A percentile compares a stretch with the other conserved stretches of the same genome.
These are phyloP conservation scores for Heterodera schachtii DNA, from an alignment of 1,140 invertebrate species.

Conservation along the genomic window DNA sequence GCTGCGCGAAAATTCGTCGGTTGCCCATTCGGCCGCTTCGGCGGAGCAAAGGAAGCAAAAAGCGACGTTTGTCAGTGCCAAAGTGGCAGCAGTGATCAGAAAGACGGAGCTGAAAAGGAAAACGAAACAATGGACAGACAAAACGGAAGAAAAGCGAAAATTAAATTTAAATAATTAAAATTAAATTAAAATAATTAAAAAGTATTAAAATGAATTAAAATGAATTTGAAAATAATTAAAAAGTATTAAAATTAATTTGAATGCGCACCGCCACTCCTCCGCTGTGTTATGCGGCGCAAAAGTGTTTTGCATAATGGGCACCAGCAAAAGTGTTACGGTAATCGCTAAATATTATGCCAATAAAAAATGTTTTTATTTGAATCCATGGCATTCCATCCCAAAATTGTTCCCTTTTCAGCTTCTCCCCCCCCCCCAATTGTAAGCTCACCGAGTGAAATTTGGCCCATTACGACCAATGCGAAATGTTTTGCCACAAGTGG, in stretches of 20 bases:
- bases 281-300: constrained; percentile 59
- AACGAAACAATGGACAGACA: too few relatives aligned
- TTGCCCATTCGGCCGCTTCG: constrained; percentile 52
- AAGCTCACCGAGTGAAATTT: constrained; percentile 53
- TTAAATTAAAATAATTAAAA: neutral
- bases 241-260: neutral
- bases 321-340: constrained; percentile 61
- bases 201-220: neutral
- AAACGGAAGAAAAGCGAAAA: neutral
- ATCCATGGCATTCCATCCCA: too few relatives aligned
- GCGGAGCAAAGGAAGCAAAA: constrained; percentile 50
- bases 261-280: constrained; percentile 52
- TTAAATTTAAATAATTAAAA: constrained; percentile 1
- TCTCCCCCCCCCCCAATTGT: neutral
- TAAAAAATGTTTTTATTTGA: neutral
- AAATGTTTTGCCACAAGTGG: constrained; percentile 60
- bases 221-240: neutral
- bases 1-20: constrained; percentile 52
- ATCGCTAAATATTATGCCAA: constrained; percentile 36
- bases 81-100: constrained; percentile 47
- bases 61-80: constrained; percentile 47
- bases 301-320: constrained; percentile 44
- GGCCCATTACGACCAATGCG: constrained; percentile 62
- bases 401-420: neutral
- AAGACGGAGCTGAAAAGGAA: constrained; percentile 44